These are phyloP conservation scores for Istiophorus platypterus DNA, from an alignment of 2,113 vertebrate species.

Conservation along the genomic window DNA sequence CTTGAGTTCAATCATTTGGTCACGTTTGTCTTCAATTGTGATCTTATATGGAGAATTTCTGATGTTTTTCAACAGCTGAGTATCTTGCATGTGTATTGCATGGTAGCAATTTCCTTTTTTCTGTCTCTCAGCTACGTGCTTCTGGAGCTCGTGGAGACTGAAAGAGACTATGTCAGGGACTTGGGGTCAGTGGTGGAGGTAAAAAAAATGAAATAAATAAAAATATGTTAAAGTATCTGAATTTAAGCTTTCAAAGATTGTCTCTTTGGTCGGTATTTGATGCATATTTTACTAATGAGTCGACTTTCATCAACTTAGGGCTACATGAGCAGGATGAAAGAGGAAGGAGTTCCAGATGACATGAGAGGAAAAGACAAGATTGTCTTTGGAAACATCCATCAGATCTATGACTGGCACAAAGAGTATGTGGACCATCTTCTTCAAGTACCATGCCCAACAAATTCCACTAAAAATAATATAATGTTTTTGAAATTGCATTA, in stretches of 20 bases:
- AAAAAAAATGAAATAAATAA: conserved; percentile 20
- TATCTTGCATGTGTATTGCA: conserved; percentile 28
- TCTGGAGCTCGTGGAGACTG: conserved; percentile 96
- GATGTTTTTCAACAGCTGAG: conserved; percentile 35
- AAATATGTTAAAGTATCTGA: not conserved
- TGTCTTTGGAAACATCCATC: conserved; percentile 99
- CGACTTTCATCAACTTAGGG: conserved; percentile 82
- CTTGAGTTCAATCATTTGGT: conserved; percentile 28
- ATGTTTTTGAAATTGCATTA: not conserved
- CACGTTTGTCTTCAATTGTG: conserved; percentile 21
- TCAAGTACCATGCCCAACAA: not conserved
- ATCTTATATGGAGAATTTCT: conserved; percentile 47
- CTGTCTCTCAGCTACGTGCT: conserved; percentile 90
- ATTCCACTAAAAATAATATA: not conserved
- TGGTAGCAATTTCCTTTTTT: conserved; percentile 45
- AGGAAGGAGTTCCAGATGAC: conserved; percentile 97
- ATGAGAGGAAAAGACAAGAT: conserved; percentile 99
- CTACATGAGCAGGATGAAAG: conserved; percentile 98
- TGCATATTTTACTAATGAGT: conserved; percentile 12
- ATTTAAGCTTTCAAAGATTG: not conserved
- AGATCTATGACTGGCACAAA: conserved; percentile 99
- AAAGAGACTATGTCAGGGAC: conserved; percentile 97
- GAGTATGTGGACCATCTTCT: conserved; percentile 86
- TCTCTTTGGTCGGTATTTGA: not conserved
- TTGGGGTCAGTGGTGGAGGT: conserved; percentile 97